A percentile compares a stretch with the other conserved stretches of the same genome.
These are phyloP conservation scores for Netelia fuscicornis DNA, from an alignment of 2,888 invertebrate genomes.

Conservation along the genomic window DNA sequence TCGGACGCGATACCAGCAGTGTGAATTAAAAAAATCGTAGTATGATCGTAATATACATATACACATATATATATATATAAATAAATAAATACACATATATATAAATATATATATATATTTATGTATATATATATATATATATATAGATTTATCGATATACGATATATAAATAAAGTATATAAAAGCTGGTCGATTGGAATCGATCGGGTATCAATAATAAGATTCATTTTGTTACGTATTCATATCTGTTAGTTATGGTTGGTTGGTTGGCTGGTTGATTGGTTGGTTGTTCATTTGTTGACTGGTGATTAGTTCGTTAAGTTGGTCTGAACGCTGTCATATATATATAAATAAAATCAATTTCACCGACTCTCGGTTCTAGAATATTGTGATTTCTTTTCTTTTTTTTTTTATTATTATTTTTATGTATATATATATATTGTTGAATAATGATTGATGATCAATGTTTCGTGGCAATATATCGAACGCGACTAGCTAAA, in stretches of 20 bases:
- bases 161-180: conserved; percentile 31
- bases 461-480: conserved; percentile 12
- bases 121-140: conserved; percentile 38
- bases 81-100: conserved; percentile 47
- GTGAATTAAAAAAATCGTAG: conserved; percentile 9
- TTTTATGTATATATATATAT: background rate
- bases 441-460: conserved; percentile 39
- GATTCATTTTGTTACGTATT: conserved; percentile 32
- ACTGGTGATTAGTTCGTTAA: conserved; percentile 60
- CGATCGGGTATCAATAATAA: conserved; percentile 46
- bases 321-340: conserved; percentile 41
- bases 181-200: conserved; percentile 28
- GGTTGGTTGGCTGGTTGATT: conserved; percentile 71
- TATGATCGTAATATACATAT: conserved; percentile 22
- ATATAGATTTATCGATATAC: background rate
- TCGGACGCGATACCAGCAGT: background rate
- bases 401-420: too few species aligned
- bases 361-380: background rate
- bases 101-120: conserved; percentile 8
- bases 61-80: conserved; percentile 12
- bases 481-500: background rate
- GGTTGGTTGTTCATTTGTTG: conserved; percentile 69
- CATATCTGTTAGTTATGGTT: conserved; percentile 63
- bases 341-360: conserved; percentile 5
- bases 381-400: background rate